phyloP scores from a whole-genome alignment of 2,113 vertebrate species.

The Esox niger region DNA sequence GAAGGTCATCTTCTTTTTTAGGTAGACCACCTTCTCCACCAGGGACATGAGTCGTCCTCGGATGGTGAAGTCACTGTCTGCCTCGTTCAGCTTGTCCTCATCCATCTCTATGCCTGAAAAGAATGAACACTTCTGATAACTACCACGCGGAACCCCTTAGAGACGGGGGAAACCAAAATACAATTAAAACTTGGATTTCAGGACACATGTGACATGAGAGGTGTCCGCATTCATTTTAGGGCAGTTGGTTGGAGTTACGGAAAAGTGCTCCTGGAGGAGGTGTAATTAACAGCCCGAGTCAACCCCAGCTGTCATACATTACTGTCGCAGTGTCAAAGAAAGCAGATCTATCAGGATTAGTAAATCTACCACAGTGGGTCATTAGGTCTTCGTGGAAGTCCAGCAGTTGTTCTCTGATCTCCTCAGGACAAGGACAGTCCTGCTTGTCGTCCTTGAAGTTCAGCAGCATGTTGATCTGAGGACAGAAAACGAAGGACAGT shows the following conservation, averaged over 20 bases:
- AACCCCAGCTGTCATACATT: too few species aligned
- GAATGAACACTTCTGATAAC: too few species aligned
- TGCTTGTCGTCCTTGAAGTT: slow-evolving; percentile 94
- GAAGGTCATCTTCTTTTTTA: slow-evolving; percentile 87
- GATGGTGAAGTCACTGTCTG: slow-evolving; percentile 84
- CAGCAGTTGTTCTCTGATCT: slow-evolving; percentile 86
- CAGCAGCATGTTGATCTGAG: slow-evolving; percentile 94
- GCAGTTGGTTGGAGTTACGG: too few species aligned
- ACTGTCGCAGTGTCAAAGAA: too few species aligned
- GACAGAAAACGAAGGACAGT: not conserved
- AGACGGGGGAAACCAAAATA: too few species aligned
- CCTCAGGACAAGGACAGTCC: slow-evolving; percentile 90
- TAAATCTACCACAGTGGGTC: slow-evolving; percentile 86
- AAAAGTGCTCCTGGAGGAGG: too few species aligned
- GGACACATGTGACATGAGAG: too few species aligned
- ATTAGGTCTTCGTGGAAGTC: slow-evolving; percentile 96
- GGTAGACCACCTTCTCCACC: slow-evolving; percentile 87
- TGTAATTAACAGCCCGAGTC: too few species aligned
- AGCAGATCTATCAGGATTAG: not conserved
- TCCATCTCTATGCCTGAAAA: slow-evolving; percentile 84
- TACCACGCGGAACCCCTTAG: too few species aligned
- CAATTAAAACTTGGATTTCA: too few species aligned
- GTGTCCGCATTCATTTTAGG: too few species aligned
- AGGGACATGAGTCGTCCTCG: slow-evolving; percentile 85
- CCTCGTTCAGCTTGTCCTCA: slow-evolving; percentile 80